Evolutionary conservation across 2,888 invertebrate genomes (phyloP).

Genomic region (Catocala sponsa): DNA sequence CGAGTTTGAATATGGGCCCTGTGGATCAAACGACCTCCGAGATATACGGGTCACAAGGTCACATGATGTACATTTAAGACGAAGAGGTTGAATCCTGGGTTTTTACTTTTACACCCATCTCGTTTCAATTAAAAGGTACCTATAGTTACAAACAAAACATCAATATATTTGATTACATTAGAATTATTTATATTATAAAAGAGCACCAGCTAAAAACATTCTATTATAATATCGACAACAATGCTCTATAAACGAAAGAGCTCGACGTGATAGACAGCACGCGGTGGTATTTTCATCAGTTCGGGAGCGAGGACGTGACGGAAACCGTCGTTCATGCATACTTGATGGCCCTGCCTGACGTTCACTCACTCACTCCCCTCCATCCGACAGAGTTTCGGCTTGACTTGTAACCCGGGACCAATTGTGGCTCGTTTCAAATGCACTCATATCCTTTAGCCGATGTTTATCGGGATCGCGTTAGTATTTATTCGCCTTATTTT

Average conservation of each 20-base stretch:
- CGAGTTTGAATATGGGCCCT: no score
- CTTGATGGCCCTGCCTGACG: slow-evolving; percentile 66
- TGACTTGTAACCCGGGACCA: slow-evolving; percentile 47
- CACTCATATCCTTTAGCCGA: slow-evolving; percentile 22
- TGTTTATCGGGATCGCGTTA: slow-evolving; percentile 15
- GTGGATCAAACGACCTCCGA: no score
- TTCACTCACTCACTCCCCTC: slow-evolving; percentile 57
- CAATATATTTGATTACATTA: no score
- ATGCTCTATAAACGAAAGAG: slow-evolving; percentile 36
- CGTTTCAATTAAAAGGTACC: background rate
- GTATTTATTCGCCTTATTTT: slow-evolving; percentile 7
- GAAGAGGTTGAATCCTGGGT: no score
- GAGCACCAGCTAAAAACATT: slow-evolving; percentile 7
- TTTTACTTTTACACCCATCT: no score
- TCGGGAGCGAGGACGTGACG: slow-evolving; percentile 51
- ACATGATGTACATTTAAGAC: no score
- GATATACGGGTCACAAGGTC: no score
- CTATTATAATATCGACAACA: slow-evolving; percentile 20
- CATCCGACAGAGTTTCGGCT: slow-evolving; percentile 44
- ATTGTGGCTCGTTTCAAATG: slow-evolving; percentile 36
- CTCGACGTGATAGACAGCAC: slow-evolving; percentile 35
- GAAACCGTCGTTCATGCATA: slow-evolving; percentile 73
- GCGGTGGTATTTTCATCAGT: slow-evolving; percentile 48
- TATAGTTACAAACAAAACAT: background rate
- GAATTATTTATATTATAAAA: background rate